Base-by-base conservation (phyloP, 2,113 vertebrate genomes). In the Cyanistes caeruleus region DNA sequence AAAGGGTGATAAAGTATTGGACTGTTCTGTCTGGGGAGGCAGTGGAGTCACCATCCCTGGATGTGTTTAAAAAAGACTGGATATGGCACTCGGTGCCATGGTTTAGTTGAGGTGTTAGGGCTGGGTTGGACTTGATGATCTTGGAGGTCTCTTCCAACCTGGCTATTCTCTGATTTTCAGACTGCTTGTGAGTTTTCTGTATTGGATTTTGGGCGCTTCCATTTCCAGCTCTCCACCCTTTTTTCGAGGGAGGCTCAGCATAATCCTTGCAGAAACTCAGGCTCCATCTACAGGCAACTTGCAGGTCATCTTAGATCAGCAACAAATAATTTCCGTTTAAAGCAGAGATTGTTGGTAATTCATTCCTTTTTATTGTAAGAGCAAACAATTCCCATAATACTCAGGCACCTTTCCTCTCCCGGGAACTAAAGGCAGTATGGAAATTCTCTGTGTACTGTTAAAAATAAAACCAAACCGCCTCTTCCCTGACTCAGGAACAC, bases 271-370 rank as follows among this genome's bases (percentile, higher is more conserved):
- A 93, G 93, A 95, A 94, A 64, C 35, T 31, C 16, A 93, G 64
- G 88, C 93, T 96, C 86, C 95, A 68, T 90, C 96, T 96, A 70
- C 90, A 95, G 95, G 88, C 88, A 75, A 68, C 85, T 93, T 20
- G 37, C 60, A 51, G 93, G 92, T 94, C 83, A 52, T 52, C 48
- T 53, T 53, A 72, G 87, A 88, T 80, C 84, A 88, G 44, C 75
- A 16, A 79, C 79, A 90, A 62, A 80, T 5, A 23, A 81, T 92
- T 86, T 53, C 49, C 2, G 4, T 60, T 93, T 87, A 73, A 49
- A 86, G 64, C 41, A 30, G 84, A 83, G 43, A 56, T 75, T 78
- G 80, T 53, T 72, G 84, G 69, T 72, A 78, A 92, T 90, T 81
- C n/a, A 11, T 62, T 56, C 15, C 14, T 88, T 78, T 59, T 86